Conservation (phyloP, 2,797 vertebrate genomes). For the Menidia menidia region DNA sequence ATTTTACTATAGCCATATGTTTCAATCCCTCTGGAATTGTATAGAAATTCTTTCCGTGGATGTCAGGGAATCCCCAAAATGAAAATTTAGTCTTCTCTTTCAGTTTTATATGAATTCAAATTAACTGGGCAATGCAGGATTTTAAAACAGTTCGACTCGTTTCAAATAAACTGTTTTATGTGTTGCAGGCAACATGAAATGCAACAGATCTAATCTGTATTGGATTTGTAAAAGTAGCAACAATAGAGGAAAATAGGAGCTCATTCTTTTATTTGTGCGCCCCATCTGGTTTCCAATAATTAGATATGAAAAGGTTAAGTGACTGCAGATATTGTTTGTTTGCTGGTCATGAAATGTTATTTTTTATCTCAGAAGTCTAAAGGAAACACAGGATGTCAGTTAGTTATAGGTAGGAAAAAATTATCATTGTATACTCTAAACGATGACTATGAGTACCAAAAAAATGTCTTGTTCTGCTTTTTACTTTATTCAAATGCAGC, state of each 20-base stretch:
- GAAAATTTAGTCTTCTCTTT: neutral
- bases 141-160: neutral
- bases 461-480: neutral
- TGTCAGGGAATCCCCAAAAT: neutral
- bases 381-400: conserved; percentile 1
- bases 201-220: neutral
- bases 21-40: neutral
- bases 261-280: neutral
- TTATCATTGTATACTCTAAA: too few relatives aligned
- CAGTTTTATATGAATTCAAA: neutral
- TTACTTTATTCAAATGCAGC: neutral
- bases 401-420: neutral
- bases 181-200: neutral
- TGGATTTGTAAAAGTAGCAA: neutral
- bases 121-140: neutral
- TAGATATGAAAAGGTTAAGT: neutral
- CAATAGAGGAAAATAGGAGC: neutral
- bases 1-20: neutral
- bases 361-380: neutral
- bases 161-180: neutral
- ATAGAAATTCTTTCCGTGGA: neutral
- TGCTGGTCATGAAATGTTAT: neutral
- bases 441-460: neutral
- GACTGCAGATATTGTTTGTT: neutral
- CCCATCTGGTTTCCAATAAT: neutral